Percentiles rank a stretch among this genome's conserved stretches.
These are phyloP conservation scores for Lobophora halterata DNA, from an alignment of 2,888 invertebrate species.

Conservation along the genomic window DNA sequence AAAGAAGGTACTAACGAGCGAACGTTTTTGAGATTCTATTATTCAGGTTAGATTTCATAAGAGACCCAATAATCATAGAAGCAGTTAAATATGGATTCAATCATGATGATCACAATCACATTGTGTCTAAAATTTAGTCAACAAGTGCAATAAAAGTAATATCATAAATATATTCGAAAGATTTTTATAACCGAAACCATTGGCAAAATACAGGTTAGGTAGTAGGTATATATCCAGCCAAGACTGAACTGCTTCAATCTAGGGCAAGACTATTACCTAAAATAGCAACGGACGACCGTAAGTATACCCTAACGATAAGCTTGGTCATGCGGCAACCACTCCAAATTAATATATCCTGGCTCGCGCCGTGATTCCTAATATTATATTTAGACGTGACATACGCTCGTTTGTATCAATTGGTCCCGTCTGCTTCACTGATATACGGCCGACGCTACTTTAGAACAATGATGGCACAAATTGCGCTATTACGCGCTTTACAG, in stretches of 20 bases:
- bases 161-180: no score
- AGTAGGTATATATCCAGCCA: background rate
- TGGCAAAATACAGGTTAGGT: no score
- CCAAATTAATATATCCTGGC: constrained; percentile 81
- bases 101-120: no score
- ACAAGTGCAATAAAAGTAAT: no score
- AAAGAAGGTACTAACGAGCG: no score
- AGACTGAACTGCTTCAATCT: constrained; percentile 5
- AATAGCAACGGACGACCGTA: constrained; percentile 40
- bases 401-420: constrained; percentile 81
- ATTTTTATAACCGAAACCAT: no score
- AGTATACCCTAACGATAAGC: constrained; percentile 51
- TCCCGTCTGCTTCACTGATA: constrained; percentile 76
- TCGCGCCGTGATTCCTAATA: constrained; percentile 81
- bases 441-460: constrained; percentile 78
- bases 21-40: no score
- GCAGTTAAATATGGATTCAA: no score
- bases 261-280: constrained; percentile 25
- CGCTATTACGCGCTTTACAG: constrained; percentile 69
- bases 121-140: no score
- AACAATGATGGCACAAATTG: constrained; percentile 79
- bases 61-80: no score
- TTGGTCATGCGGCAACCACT: constrained; percentile 68
- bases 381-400: constrained; percentile 81
- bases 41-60: no score